These are phyloP conservation scores for Cyrtorhinus lividipennis DNA, from an alignment of 1,140 invertebrate genomes.

Conservation along the genomic window DNA sequence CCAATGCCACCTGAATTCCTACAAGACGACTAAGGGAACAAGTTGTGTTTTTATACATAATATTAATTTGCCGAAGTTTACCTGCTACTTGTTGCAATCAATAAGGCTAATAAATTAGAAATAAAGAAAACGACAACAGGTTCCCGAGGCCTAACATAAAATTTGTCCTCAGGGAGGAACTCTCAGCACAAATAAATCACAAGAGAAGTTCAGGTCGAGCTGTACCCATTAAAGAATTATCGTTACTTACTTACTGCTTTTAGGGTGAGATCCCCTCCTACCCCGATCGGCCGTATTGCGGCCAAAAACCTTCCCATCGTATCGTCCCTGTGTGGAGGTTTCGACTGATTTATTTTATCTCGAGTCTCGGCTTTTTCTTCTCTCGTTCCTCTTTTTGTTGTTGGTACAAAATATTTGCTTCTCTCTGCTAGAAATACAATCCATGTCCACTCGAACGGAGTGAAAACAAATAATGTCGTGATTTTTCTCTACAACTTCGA, in stretches of 20 bases:
- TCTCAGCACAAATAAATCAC: no score
- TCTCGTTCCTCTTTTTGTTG: not conserved
- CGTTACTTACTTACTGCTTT: not conserved
- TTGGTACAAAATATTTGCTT: not conserved
- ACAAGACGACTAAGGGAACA: no score
- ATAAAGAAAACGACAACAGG: no score
- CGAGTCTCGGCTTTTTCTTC: not conserved
- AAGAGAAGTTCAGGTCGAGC: not conserved
- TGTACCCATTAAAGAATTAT: not conserved
- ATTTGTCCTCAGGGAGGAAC: no score
- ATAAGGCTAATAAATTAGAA: no score
- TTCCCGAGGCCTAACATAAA: no score
- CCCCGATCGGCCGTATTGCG: not conserved
- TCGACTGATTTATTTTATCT: not conserved
- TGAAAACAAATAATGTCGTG: not conserved
- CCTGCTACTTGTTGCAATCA: no score
- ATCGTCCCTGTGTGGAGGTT: not conserved
- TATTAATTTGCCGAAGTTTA: no score
- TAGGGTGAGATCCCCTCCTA: not conserved
- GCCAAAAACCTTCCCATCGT: no score
- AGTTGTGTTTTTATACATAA: no score
- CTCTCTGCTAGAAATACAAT: not conserved
- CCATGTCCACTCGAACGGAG: not conserved
- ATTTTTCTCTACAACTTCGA: no score
- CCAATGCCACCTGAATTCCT: no score